A percentile compares a stretch with the other conserved stretches of the same genome.
These are phyloP conservation scores for Bombus picipes DNA, from an alignment of 1,140 invertebrate genomes.

Conservation along the genomic window DNA sequence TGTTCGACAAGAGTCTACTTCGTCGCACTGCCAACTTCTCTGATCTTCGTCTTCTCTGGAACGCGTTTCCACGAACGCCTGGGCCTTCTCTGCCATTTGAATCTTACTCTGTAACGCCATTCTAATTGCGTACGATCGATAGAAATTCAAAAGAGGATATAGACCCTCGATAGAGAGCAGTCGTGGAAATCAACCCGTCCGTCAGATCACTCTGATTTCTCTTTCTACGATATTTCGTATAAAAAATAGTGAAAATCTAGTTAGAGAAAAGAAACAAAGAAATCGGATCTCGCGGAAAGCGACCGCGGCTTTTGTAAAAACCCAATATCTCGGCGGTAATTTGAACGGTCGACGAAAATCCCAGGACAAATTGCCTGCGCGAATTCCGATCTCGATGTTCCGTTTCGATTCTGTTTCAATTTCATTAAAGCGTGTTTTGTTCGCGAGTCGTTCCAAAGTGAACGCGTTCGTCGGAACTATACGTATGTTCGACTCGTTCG, in stretches of 20 bases:
- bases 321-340: not conserved
- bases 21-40: not conserved
- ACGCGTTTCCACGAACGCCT: not conserved
- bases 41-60: not conserved
- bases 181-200: too few relatives aligned
- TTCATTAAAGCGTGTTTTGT: not conserved
- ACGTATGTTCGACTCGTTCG: too few relatives aligned
- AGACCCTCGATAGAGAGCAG: not conserved
- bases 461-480: not conserved
- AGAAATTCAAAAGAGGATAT: not conserved
- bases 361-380: constrained; percentile 2
- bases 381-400: constrained; percentile 1
- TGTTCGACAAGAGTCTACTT: not conserved
- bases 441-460: not conserved
- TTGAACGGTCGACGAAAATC: not conserved
- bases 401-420: constrained; percentile 14
- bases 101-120: not conserved
- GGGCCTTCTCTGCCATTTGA: not conserved
- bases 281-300: not conserved
- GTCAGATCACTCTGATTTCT: too few relatives aligned
- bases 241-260: not conserved
- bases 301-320: not conserved
- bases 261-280: not conserved
- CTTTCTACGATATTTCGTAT: not conserved
- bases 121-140: not conserved